These are phyloP conservation scores for Drosophila niveifrons DNA, from an alignment of 2,888 invertebrate species.

Conservation along the genomic window DNA sequence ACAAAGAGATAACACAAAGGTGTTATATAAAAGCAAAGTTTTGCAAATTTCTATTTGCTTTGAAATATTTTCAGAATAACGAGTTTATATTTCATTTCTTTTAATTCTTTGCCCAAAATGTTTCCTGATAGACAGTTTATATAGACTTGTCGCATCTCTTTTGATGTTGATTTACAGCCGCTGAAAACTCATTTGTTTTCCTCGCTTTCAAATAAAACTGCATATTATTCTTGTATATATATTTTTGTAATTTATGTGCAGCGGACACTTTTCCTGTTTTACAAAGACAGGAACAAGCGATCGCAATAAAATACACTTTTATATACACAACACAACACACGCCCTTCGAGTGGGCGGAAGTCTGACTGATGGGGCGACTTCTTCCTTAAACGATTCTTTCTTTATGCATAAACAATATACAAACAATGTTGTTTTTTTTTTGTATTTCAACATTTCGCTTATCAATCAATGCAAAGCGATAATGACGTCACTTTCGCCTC, in stretches of 20 bases:
- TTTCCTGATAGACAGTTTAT: slow-evolving; percentile 10
- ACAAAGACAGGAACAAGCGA: slow-evolving; percentile 43
- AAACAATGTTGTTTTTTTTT: slow-evolving; percentile 6
- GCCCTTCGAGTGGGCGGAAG: slow-evolving; percentile 55
- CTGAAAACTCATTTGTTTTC: slow-evolving; percentile 32
- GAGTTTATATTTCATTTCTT: background rate
- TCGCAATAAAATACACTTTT: slow-evolving; percentile 12
- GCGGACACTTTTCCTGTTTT: slow-evolving; percentile 48
- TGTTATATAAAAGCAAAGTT: background rate
- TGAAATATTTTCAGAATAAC: background rate
- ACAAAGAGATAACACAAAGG: slow-evolving; percentile 1
- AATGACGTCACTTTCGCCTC: slow-evolving; percentile 36
- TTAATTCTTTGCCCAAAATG: background rate
- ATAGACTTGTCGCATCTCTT: slow-evolving; percentile 9
- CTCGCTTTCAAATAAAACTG: slow-evolving; percentile 14
- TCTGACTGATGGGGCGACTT: slow-evolving; percentile 26
- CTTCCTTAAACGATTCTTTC: slow-evolving; percentile 53
- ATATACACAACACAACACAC: slow-evolving; percentile 13
- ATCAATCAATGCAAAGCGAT: slow-evolving; percentile 21
- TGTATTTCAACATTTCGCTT: slow-evolving; percentile 24
- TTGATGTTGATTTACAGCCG: slow-evolving; percentile 15
- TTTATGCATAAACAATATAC: slow-evolving; percentile 26
- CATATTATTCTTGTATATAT: slow-evolving; percentile 5
- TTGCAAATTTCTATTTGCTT: background rate
- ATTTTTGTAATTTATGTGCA: slow-evolving; percentile 37